Percentiles rank a stretch among this genome's conserved stretches.
Conservation (phyloP, 2,113 vertebrate species). For the Triplophysa dalaica region DNA sequence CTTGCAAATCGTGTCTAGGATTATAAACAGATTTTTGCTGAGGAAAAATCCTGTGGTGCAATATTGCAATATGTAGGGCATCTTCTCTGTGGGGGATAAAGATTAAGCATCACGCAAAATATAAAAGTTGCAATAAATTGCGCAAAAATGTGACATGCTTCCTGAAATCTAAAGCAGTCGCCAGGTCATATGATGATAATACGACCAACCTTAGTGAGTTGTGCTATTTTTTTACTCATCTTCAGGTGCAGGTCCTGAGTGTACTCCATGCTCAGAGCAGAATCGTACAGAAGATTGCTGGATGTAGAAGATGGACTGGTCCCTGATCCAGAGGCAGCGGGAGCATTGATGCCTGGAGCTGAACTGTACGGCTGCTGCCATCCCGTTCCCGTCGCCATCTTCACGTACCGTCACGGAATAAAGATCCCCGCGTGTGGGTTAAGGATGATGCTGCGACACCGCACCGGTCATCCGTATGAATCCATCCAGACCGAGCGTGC, state of each 20-base stretch:
- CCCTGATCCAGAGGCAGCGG: conserved; percentile 54
- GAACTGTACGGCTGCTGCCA: conserved; percentile 82
- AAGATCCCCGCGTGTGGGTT: conserved; percentile 11
- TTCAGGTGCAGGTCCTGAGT: conserved; percentile 91
- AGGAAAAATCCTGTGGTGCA: neutral
- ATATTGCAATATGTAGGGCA: conserved; percentile 32
- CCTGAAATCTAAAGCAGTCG: neutral
- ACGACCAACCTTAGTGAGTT: conserved; percentile 89
- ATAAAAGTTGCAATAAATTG: conserved; percentile 6
- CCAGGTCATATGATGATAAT: neutral
- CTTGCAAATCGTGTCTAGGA: neutral
- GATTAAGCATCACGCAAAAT: conserved; percentile 31
- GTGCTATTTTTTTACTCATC: conserved; percentile 98
- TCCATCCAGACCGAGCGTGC: conserved; percentile 4
- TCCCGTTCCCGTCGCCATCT: conserved; percentile 93
- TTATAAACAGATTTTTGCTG: conserved; percentile 10
- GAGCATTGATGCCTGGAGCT: conserved; percentile 58
- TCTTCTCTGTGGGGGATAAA: conserved; percentile 24
- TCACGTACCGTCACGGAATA: conserved; percentile 57
- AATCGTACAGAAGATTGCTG: conserved; percentile 69
- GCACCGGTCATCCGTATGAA: conserved; percentile 34
- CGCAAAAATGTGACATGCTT: neutral
- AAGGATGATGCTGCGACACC: conserved; percentile 32
- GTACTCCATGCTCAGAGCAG: conserved; percentile 78
- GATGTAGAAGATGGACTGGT: conserved; percentile 69